Conservation (phyloP, 2,888 invertebrate species). For the Caenorhabditis sp. region DNA sequence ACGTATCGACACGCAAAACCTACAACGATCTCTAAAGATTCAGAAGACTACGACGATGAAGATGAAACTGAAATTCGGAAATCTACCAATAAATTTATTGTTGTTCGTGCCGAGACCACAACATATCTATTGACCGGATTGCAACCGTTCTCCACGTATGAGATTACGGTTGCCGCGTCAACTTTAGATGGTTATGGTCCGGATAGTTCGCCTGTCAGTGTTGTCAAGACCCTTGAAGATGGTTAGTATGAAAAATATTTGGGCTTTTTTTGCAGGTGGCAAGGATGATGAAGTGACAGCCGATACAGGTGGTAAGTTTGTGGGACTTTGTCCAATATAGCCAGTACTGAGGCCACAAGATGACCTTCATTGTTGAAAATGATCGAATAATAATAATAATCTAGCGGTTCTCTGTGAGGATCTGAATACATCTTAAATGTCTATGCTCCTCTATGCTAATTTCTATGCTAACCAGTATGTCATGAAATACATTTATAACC, state of each 20-base stretch:
- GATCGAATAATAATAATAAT: neutral
- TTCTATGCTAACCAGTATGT: too few relatives aligned
- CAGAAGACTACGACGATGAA: conserved; percentile 33
- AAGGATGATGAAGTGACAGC: conserved; percentile 33
- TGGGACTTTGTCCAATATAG: neutral
- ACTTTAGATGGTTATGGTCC: conserved; percentile 90
- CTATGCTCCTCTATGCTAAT: too few relatives aligned
- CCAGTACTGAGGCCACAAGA: neutral
- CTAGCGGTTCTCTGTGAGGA: too few relatives aligned
- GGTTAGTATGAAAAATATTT: conserved; percentile 3
- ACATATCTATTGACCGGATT: conserved; percentile 42
- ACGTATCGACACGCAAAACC: conserved; percentile 16
- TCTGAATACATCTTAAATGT: too few relatives aligned
- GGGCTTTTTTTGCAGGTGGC: conserved; percentile 38
- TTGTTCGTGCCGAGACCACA: conserved; percentile 26
- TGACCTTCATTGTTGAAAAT: too few relatives aligned
- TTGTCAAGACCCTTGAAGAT: conserved; percentile 77
- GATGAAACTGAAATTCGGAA: neutral
- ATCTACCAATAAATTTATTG: conserved; percentile 14
- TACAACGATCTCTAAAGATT: neutral
- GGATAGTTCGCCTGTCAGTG: conserved; percentile 84
- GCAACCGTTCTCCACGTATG: conserved; percentile 81
- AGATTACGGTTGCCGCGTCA: conserved; percentile 93
- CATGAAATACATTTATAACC: too few relatives aligned
- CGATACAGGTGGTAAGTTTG: conserved; percentile 24